Evolutionary conservation across 1,140 invertebrate genomes (phyloP).

Genomic region (Nephotettix cincticeps): DNA sequence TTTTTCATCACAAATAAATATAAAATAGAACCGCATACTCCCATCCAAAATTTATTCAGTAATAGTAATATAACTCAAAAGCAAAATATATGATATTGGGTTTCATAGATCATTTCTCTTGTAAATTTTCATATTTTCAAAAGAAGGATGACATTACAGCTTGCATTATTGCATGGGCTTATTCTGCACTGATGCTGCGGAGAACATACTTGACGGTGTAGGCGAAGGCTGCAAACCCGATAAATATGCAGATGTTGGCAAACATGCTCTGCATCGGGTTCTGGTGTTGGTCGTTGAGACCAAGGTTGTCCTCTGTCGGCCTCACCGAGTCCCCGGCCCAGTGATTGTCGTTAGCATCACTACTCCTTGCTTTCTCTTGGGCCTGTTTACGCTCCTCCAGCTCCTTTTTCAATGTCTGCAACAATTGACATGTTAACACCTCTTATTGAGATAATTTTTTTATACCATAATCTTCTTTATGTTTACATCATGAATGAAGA

Average conservation of each 20-base stretch:
- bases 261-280: conserved; percentile 70
- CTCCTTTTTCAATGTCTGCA: conserved; percentile 47
- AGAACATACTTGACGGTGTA: conserved; percentile 85
- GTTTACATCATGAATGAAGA: not conserved
- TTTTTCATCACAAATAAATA: too few relatives aligned
- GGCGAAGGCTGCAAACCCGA: conserved; percentile 84
- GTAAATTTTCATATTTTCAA: too few relatives aligned
- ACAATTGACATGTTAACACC: not conserved
- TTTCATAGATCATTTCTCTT: too few relatives aligned
- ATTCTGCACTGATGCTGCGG: conserved; percentile 47
- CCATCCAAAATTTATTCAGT: too few relatives aligned
- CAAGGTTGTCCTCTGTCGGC: conserved; percentile 43
- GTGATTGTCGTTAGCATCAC: not conserved
- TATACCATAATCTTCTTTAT: not conserved
- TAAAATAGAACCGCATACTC: too few relatives aligned
- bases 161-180: not conserved
- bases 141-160: too few relatives aligned
- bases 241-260: conserved; percentile 75
- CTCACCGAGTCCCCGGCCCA: not conserved
- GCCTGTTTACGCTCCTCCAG: conserved; percentile 36
- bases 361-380: not conserved
- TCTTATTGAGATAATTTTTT: not conserved
- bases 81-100: too few relatives aligned
- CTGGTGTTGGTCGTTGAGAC: conserved; percentile 51
- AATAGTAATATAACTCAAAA: too few relatives aligned